These are phyloP conservation scores for Gymnoscopelus braueri DNA, from an alignment of 2,797 vertebrate genomes.

Conservation along the genomic window DNA sequence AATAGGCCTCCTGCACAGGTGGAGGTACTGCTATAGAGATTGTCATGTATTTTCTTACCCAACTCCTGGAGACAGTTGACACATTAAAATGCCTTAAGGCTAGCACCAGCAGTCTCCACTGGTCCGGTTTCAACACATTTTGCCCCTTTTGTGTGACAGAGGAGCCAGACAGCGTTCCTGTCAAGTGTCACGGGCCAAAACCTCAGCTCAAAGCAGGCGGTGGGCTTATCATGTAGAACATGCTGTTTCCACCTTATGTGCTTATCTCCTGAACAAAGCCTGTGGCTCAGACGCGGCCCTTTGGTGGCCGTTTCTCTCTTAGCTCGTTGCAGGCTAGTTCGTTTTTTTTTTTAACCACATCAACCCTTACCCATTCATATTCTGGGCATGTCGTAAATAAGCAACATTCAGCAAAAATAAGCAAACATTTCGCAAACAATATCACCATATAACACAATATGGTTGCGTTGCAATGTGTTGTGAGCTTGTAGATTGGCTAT, in stretches of 20 bases:
- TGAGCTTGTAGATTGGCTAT: too few relatives aligned
- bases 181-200: constrained; percentile 21
- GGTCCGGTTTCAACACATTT: constrained; percentile 38
- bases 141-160: constrained; percentile 26
- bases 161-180: constrained; percentile 27
- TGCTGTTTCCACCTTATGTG: constrained; percentile 38
- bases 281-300: constrained; percentile 38
- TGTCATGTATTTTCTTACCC: constrained; percentile 19
- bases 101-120: constrained; percentile 39
- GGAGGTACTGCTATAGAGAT: constrained; percentile 30
- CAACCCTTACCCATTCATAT: not conserved
- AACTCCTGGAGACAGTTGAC: constrained; percentile 32
- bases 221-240: constrained; percentile 31
- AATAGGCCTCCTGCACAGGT: constrained; percentile 32
- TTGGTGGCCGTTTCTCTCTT: too few relatives aligned
- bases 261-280: constrained; percentile 32
- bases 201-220: constrained; percentile 30
- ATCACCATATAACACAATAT: too few relatives aligned
- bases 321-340: constrained; percentile 20
- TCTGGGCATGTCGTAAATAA: too few relatives aligned
- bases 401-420: too few relatives aligned
- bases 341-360: constrained; percentile 25
- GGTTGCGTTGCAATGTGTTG: too few relatives aligned
- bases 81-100: constrained; percentile 36
- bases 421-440: too few relatives aligned